Evolutionary conservation across 2,113 vertebrate species (phyloP), one percentile per base, ranked within the genome.

Genomic region (Corvus cornix): DNA sequence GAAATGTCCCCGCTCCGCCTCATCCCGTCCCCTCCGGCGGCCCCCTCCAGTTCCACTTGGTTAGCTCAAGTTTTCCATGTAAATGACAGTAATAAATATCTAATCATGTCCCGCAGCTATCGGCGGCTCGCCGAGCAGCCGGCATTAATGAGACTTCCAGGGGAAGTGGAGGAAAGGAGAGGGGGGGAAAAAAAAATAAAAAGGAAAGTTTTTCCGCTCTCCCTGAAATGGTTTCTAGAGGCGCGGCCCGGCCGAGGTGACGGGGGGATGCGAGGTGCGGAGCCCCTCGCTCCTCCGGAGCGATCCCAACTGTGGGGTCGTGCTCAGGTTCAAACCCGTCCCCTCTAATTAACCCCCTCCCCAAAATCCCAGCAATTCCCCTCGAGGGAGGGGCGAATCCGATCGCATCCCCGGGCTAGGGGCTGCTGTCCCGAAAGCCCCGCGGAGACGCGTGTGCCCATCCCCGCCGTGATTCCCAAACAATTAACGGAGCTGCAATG

Each of bases 21-120:
- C 80, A 39, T 84, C 89, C 74, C 79, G 80, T 95, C 63, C 88
- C 89, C 89, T 93, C 92, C 24, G 92, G 77, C 88, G 78, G 84
- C 82, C 88, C 93, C 93, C 93, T 96, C 96, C 96, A 88, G 96
- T 98, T 98, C 98, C 97, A 97, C 97, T 96, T 96, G 98, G 96
- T 98, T 97, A 97, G 97, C 97, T 96, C 84, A 98, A 98, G 98
- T 97, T 97, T 97, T 96, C 98, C 97, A 97, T 97, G 97, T 98
- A 97, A 97, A 97, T 96, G 93, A 96, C 97, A 96, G 97, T 98
- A 99, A 99, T 98, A 99, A 98, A 99, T 99, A 98, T 99, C 97
- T 99, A 99, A 99, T 99, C 98, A 98, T 98, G 97, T 98, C 98
- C 98, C 97, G 91, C 69, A 98, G 98, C 98, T 96, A 95, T 98